phyloP scores from a whole-genome alignment of 2,797 vertebrate genomes.

The Crenuchus spilurus region DNA sequence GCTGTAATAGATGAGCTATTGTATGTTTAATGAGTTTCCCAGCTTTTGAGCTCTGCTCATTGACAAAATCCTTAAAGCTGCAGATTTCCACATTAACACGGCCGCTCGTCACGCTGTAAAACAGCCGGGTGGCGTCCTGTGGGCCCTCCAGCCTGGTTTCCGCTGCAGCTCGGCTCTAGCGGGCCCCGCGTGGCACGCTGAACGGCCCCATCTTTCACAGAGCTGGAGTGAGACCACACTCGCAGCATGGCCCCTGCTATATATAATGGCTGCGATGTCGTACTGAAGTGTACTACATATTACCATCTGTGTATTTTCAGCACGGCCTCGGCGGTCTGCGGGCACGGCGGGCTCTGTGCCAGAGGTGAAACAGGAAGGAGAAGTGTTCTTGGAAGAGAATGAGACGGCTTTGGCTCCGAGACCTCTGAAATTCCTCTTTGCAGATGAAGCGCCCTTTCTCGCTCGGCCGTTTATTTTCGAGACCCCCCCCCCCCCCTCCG shows the following conservation, averaged over 20 bases:
- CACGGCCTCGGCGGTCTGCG: constrained; percentile 79
- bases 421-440: constrained; percentile 83
- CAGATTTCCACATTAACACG: constrained; percentile 32
- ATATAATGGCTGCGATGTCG: constrained; percentile 69
- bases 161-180: not conserved
- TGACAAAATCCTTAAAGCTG: constrained; percentile 22
- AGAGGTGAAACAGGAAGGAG: constrained; percentile 86
- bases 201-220: constrained; percentile 61
- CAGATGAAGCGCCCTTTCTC: constrained; percentile 80
- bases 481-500: constrained; percentile 28
- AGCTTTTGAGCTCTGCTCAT: not conserved
- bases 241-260: constrained; percentile 62
- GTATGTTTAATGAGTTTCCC: constrained; percentile 1
- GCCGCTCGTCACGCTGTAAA: constrained; percentile 10
- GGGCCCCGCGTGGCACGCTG: constrained; percentile 39
- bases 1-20: not conserved
- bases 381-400: constrained; percentile 84
- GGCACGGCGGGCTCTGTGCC: constrained; percentile 80
- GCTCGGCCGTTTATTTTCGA: constrained; percentile 75
- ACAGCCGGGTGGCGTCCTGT: constrained; percentile 47
- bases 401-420: constrained; percentile 77
- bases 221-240: constrained; percentile 68
- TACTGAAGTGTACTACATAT: constrained; percentile 80
- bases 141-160: not conserved
- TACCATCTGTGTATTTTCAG: constrained; percentile 83